Base-by-base conservation (phyloP, 2,797 vertebrate species). In the Tinamus major region DNA sequence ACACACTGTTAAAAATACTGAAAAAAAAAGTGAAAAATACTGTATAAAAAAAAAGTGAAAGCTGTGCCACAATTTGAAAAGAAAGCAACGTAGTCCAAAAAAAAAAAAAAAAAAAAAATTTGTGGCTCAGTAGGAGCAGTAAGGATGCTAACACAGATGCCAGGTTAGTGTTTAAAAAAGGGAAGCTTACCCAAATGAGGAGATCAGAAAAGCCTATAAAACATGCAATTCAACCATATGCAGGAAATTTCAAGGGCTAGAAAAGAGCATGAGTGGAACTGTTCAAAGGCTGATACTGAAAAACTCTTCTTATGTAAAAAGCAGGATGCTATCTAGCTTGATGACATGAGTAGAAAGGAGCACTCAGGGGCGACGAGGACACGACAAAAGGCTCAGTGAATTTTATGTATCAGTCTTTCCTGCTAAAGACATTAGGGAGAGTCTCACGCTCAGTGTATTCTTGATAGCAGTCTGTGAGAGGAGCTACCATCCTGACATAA, bases 261-360 rank as follows among this genome's bases (percentile, higher is more conserved):
- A 85, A 82, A 58, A 37, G 59, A 55, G 62, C 18, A 68, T 63
- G 56, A 55, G 29, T 23, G 76, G 42, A 80, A 24, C 21, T 29
- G 59, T 87, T 79, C 35, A 56, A 65, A 51, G 39, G 49, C 35
- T 61, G 64, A 70, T 74, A 91, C 64, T 64, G 89, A 91, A 89
- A 59, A 82, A 33, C 72, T 76, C 70, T 91, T 89, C 79, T 59
- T 67, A 63, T 42, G 82, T 61, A 51, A 89, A 91, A 91, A 71
- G 79, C 91, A 89, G 61, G 56, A 94, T 93, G 76, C 76, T 91
- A 85, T n/a, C 46, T 72, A 39, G 61, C 79, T 92, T 51, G 61
- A 70, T 62, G 49, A 85, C 51, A 77, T 58, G 76, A 59, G 65
- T 46, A 68, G 86, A 46, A 90, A 93, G 84, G 59, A 49, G 16